A percentile compares a stretch with the other conserved stretches of the same genome.
phyloP scores from a whole-genome alignment of 2,113 vertebrate species.

The Canis aureus region DNA sequence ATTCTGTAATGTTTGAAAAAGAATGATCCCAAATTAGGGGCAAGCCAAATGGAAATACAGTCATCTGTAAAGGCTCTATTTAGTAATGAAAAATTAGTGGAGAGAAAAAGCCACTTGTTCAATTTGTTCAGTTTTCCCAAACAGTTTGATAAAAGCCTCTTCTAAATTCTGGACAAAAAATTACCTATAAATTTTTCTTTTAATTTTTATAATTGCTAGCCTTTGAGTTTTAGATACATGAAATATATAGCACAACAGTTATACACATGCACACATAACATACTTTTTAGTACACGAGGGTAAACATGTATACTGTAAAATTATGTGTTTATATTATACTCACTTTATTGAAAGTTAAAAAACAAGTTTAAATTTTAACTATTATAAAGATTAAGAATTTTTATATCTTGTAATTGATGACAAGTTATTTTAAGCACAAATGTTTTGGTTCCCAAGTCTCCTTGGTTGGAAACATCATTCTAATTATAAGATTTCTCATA shows the following conservation, averaged over 20 bases:
- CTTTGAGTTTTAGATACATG: neutral
- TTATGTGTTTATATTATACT: neutral
- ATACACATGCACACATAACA: neutral
- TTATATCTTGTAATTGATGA: neutral
- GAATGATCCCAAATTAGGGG: neutral
- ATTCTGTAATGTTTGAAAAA: neutral
- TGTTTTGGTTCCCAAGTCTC: slow-evolving; percentile 7
- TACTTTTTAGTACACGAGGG: neutral
- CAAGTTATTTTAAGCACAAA: slow-evolving; percentile 46
- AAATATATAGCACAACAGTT: neutral
- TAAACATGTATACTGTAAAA: neutral
- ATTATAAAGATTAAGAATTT: neutral
- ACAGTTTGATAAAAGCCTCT: neutral
- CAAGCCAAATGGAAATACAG: neutral
- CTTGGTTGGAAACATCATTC: neutral
- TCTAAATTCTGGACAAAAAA: neutral
- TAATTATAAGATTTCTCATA: neutral
- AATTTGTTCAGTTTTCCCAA: neutral
- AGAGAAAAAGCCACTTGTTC: neutral
- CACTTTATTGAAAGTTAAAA: slow-evolving; percentile 2
- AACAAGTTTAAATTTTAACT: slow-evolving; percentile 44
- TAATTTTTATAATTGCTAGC: neutral
- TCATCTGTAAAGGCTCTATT: neutral
- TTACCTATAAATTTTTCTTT: neutral
- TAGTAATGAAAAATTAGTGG: neutral